Evolutionary conservation across 1,140 invertebrate species (phyloP), one percentile per base, ranked within the genome.

Genomic region (Calephelis nemesis): DNA sequence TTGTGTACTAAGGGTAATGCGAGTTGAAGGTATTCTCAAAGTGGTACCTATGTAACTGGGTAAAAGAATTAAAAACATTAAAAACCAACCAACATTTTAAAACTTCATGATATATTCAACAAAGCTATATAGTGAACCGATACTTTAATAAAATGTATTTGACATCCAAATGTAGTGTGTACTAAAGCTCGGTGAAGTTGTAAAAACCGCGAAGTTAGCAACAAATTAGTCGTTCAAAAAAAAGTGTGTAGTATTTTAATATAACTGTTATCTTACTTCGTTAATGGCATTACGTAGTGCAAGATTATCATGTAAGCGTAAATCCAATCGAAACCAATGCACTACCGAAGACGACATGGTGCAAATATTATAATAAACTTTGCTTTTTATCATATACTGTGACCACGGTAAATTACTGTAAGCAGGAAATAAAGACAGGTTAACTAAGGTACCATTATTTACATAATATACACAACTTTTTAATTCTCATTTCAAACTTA

Each of bases 251-350:
- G 13, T 45, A 63, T 40, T 62, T 62, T 6, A 30, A 30, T 30
- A 30, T 30, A 30, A 30, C 2, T 11, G 40, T 63, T 50, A 67
- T 65, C 79, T 79, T 67, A 93, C 93, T 71, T 92, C 88, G 60
- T 93, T 89, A 39, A 94, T 93, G 42, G 94, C 93, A 69, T 93
- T 93, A 1, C 92, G 74, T 49, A 96, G 83, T 8, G 95, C 94
- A 13, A 95, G 95, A 82, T 96, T 96, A 79, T 96, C 95, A 79
- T 96, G 95, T 39, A 96, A 85, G 69, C 95, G 92, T 47, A 96
- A 91, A 67, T 95, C 95, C 81, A 95, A 94, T 10, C 95, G 93
- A 83, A 96, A 96, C 95, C 95, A 96, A 79, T 94, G 94, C 8
- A 95, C 85, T 47, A 94, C 88, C 4, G 93, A 75, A n/a, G 81